Evolutionary conservation across 2,113 vertebrate genomes (phyloP).

Genomic region (Ictalurus punctatus): DNA sequence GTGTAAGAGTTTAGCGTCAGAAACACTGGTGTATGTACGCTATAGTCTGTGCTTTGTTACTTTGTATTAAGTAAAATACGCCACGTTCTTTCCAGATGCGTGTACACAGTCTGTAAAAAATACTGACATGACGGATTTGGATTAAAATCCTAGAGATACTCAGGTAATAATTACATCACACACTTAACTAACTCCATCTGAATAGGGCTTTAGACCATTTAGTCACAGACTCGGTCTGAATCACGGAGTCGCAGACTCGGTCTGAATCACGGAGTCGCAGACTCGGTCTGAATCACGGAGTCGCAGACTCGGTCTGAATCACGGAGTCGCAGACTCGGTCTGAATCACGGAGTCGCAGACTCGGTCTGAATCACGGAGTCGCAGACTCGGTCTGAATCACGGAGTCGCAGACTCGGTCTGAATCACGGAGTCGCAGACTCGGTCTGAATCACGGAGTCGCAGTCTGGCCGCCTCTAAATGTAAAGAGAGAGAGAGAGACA

Average conservation of each 20-base stretch:
- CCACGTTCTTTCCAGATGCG: too few relatives aligned
- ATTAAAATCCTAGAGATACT: neutral
- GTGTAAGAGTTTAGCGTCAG: neutral
- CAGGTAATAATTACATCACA: neutral
- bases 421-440: too few relatives aligned
- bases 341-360: too few relatives aligned
- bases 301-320: neutral
- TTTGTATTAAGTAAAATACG: too few relatives aligned
- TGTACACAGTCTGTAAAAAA: neutral
- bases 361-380: neutral
- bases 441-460: too few relatives aligned
- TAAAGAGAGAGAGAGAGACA: too few relatives aligned
- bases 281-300: neutral
- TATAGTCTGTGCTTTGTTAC: neutral
- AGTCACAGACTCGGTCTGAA: neutral
- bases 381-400: neutral
- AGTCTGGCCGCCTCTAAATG: neutral
- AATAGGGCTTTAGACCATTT: neutral
- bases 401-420: too few relatives aligned
- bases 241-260: neutral
- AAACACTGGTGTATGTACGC: neutral
- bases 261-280: neutral
- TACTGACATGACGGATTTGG: neutral
- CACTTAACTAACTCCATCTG: neutral
- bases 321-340: too few relatives aligned